Evolutionary conservation across 2,113 vertebrate genomes (phyloP).

Genomic region (Eclectus roratus): DNA sequence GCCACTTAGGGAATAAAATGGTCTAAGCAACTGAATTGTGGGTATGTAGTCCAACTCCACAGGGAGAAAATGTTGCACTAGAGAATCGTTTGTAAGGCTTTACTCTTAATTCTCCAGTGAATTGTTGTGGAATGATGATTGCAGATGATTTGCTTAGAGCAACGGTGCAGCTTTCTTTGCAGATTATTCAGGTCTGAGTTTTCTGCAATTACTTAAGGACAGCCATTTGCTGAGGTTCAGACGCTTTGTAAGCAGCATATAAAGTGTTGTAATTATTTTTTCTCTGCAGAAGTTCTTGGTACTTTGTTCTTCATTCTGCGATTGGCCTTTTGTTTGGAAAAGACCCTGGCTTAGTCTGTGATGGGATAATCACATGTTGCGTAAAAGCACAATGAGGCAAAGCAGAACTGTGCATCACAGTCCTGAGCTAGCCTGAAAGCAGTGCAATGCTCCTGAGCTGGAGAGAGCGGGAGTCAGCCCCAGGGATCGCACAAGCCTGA

Average conservation of each 20-base stretch:
- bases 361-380: not conserved
- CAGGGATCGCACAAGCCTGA: not conserved
- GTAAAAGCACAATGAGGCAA: not conserved
- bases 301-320: not conserved
- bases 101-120: not conserved
- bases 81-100: not conserved
- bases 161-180: not conserved
- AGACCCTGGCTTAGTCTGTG: not conserved
- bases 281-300: not conserved
- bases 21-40: not conserved
- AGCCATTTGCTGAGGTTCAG: not conserved
- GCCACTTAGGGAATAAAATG: not conserved
- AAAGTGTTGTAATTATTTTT: not conserved
- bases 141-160: not conserved
- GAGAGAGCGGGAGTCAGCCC: not conserved
- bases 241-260: not conserved
- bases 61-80: fast-evolving
- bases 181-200: not conserved
- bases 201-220: not conserved
- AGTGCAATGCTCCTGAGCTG: fast-evolving
- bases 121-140: not conserved
- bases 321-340: not conserved
- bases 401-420: not conserved
- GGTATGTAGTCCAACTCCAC: not conserved
- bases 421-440: not conserved